phyloP scores from a whole-genome alignment of 2,797 vertebrate genomes.

The Notolepis coatsorum region DNA sequence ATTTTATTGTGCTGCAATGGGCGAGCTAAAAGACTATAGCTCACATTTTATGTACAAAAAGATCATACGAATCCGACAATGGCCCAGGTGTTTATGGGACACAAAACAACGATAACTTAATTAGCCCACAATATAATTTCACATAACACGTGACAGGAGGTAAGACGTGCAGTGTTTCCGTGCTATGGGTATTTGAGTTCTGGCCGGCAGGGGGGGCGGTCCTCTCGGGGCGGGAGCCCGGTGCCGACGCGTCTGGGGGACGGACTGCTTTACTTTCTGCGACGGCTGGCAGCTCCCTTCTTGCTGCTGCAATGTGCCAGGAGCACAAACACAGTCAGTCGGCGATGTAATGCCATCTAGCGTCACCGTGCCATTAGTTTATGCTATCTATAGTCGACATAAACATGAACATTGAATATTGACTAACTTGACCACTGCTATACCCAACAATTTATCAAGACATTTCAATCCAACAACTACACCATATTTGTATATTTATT shows the following conservation, averaged over 20 bases:
- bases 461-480: too few relatives aligned
- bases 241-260: slow-evolving; percentile 21
- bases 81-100: slow-evolving; percentile 38
- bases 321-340: slow-evolving; percentile 46
- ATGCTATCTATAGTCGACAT: not conserved
- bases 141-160: slow-evolving; percentile 41
- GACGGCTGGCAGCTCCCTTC: slow-evolving; percentile 92
- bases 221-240: slow-evolving; percentile 8
- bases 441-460: too few relatives aligned
- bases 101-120: slow-evolving; percentile 38
- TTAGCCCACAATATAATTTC: slow-evolving; percentile 39
- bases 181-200: slow-evolving; percentile 25
- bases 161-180: slow-evolving; percentile 45
- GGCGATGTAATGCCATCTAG: slow-evolving; percentile 12
- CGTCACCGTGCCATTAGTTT: not conserved
- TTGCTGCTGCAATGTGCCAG: slow-evolving; percentile 90
- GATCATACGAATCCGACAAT: slow-evolving; percentile 43
- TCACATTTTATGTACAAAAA: slow-evolving; percentile 87
- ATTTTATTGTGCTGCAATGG: slow-evolving; percentile 39
- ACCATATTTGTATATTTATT: too few relatives aligned
- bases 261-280: slow-evolving; percentile 91
- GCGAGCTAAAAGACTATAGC: slow-evolving; percentile 47
- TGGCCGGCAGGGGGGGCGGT: slow-evolving; percentile 12
- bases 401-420: not conserved
- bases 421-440: too few relatives aligned